These are phyloP conservation scores for Drosophila neotestacea DNA, from an alignment of 2,888 invertebrate genomes.

Conservation along the genomic window DNA sequence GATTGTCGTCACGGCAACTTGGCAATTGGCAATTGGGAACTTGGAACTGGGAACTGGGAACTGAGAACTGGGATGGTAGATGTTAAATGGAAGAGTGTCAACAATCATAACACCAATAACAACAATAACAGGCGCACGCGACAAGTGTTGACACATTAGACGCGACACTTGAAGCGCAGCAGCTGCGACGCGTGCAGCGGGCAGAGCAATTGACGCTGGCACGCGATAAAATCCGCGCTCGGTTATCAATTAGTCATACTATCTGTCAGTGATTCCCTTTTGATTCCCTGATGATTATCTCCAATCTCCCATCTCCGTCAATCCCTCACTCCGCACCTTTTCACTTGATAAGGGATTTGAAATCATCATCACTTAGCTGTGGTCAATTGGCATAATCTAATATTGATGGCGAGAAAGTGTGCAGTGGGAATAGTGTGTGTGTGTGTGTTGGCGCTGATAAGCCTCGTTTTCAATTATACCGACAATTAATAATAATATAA, in stretches of 20 bases:
- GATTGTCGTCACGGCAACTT: conserved; percentile 25
- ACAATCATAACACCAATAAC: conserved; percentile 33
- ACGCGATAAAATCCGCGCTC: conserved; percentile 59
- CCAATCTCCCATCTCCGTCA: not conserved
- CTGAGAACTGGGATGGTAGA: conserved; percentile 1
- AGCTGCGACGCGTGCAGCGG: conserved; percentile 4
- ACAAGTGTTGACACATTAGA: conserved; percentile 48
- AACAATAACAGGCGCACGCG: conserved; percentile 46
- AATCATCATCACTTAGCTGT: not conserved
- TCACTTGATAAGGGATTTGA: not conserved
- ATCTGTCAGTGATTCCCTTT: not conserved
- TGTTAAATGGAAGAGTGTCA: conserved; percentile 29
- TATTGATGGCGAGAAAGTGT: not conserved
- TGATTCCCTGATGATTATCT: not conserved
- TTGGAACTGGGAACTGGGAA: not conserved
- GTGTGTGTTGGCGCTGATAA: conserved; percentile 42
- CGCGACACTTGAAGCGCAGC: conserved; percentile 14
- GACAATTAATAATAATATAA: conserved; percentile 58
- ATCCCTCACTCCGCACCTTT: not conserved
- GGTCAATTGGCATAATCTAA: conserved; percentile 2
- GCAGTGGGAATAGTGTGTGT: not conserved
- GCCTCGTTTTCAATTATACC: conserved; percentile 62
- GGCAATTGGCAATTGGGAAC: not conserved
- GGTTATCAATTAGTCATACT: conserved; percentile 54
- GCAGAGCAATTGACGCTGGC: conserved; percentile 46